Evolutionary conservation across 2,113 vertebrate genomes (phyloP), one percentile per base, ranked within the genome.

Genomic region (Atherinomorus stipes): DNA sequence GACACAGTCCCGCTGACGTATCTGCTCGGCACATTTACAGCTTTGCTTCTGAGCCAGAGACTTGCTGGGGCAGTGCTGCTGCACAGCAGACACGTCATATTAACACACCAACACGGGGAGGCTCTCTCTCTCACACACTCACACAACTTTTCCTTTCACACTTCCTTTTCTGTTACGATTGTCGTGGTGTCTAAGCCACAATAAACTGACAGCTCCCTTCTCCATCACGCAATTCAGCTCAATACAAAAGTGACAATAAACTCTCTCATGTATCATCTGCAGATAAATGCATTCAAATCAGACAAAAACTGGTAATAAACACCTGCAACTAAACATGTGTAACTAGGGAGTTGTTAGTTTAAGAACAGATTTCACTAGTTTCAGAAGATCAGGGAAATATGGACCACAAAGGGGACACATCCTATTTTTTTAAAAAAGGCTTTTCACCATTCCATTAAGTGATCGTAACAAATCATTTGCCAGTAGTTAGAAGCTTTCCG

Each of bases 1-100:
- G 72, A 67, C 66, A 58, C 69, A 62, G 58, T 72, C 42, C 76
- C 12, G 7, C 74, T 37, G 64, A 73, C 57, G 38, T 64, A 68
- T 67, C 66, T 18, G 64, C 56, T 42, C 12, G 51, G 56, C 64
- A 64, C 71, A 64, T 74, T 65, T 68, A 70, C 66, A 53, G 73
- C 53, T 47, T 71, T 56, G 37, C 40, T 38, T 74, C 68, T 66
- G 68, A 66, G 59, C 66, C 26, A 5, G 34, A 78, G 53, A 60
- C 60, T 64, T 42, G 64, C 70, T 26, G 50, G 70, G 79, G 42
- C 73, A 63, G 71, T 6, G 73, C 51, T 44, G 52, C 56, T 34
- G 50, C 67, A 71, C 68, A 59, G 60, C 52, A 63, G 28, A 70
- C 69, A 23, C 67, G 57, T 49, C 59, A 69, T 22, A 71, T 67